Conservation (phyloP, 2,113 vertebrate species). For the Propithecus coquereli region DNA sequence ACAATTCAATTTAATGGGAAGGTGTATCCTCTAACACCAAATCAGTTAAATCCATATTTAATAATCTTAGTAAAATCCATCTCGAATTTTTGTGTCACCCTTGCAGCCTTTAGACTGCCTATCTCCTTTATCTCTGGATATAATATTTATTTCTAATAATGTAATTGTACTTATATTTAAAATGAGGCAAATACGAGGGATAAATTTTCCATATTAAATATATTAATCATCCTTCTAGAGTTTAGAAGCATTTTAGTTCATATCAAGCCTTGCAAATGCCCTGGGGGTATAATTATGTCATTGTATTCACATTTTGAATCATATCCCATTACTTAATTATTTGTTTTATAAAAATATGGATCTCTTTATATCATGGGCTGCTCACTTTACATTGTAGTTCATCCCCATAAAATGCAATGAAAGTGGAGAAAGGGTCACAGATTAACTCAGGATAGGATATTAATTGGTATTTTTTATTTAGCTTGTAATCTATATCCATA, state of each 20-base stretch:
- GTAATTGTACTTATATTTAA: slow-evolving; percentile 29
- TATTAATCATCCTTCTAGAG: slow-evolving; percentile 42
- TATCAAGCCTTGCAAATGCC: background rate
- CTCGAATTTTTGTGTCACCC: background rate
- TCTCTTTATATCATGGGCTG: background rate
- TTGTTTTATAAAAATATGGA: slow-evolving; percentile 19
- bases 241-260: slow-evolving; percentile 21
- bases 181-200: background rate
- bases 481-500: background rate
- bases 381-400: background rate
- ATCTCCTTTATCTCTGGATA: background rate
- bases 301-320: slow-evolving; percentile 42
- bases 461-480: background rate
- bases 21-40: background rate
- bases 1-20: background rate
- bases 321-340: background rate
- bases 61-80: background rate
- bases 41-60: slow-evolving; percentile 17
- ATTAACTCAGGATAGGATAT: background rate
- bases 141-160: slow-evolving; percentile 55
- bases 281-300: background rate
- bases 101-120: background rate
- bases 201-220: background rate
- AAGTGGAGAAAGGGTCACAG: background rate
- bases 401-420: background rate